Conservation (phyloP, 92 coral and sea anemone species). For the Epizoanthus illoricatus region DNA sequence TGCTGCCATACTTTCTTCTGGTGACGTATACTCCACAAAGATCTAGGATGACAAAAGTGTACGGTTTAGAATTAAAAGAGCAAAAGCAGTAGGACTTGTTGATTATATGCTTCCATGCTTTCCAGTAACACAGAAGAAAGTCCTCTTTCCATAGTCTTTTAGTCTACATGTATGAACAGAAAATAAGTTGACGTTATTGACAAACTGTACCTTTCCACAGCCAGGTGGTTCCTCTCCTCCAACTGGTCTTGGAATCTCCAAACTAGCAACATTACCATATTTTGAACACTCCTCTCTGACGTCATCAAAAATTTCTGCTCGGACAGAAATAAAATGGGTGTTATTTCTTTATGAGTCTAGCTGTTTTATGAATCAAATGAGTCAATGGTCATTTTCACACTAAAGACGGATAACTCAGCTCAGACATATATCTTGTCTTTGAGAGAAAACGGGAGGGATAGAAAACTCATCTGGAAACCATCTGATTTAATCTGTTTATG, state of each 20-base stretch:
- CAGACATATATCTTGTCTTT: no score
- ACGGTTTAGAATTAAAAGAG: neutral
- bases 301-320: conserved; percentile 90
- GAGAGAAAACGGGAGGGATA: no score
- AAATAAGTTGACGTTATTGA: neutral
- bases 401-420: no score
- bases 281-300: conserved; percentile 93
- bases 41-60: conserved; percentile 56
- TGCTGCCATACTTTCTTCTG: conserved; percentile 80
- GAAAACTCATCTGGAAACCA: no score
- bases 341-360: no score
- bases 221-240: conserved; percentile 94
- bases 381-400: no score
- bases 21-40: conserved; percentile 80
- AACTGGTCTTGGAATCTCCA: conserved; percentile 95
- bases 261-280: conserved; percentile 85
- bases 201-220: conserved; percentile 84
- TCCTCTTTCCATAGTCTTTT: no score
- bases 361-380: no score
- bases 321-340: neutral
- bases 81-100: neutral
- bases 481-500: no score
- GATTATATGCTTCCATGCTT: no score
- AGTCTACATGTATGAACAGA: neutral
- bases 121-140: neutral